Evolutionary conservation across 2,888 invertebrate species (phyloP), one percentile per base, ranked within the genome.

Genomic region (Cistogaster globosa): DNA sequence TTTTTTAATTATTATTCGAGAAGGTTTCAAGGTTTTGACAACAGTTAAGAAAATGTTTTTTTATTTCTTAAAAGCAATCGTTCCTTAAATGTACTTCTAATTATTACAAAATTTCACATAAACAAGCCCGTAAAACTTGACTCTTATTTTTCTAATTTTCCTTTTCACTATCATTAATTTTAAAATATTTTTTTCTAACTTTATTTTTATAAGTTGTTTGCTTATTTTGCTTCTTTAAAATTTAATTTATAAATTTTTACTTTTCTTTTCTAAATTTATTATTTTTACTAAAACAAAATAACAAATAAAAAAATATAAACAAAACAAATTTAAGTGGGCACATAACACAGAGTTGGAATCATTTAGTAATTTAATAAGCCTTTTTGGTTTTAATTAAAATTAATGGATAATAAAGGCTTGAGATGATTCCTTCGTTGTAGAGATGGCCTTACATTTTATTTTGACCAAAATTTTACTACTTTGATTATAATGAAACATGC

Each of bases 111-210:
- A 51, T 16, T 65, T 32, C 6, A 26, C 55, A 78, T 45, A 57
- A 9, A 8, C 20, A 57, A 57, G 12, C n/a, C 22, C 18, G 22
- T n/a, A 5, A 68, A 62, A 69, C 57, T 76, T 42, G 45, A 75
- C 63, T 68, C 38, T 51, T 26, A 42, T 32, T 74, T 67, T 72
- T 51, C 67, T 53, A 26, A 63, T 62, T 81, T 81, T 75, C 82
- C 74, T 69, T 72, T 81, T 78, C 78, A 74, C 81, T 82, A 75
- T 81, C 69, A 75, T 82, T 82, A 32, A 71, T 77, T 71, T 71
- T 9, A 18, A 32, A 42, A 12, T 42, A 12, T 0, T 11, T n/a
- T 20, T 18, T 53, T 5, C 6, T 32, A 0, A 5, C 32, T 8
- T 7, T 53, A 53, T 53, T 6, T 18, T 53, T 32, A 32, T 32